These are phyloP conservation scores for Catalaphyllia jardinei DNA, from an alignment of 64 coral and sea anemone genomes.

Conservation along the genomic window DNA sequence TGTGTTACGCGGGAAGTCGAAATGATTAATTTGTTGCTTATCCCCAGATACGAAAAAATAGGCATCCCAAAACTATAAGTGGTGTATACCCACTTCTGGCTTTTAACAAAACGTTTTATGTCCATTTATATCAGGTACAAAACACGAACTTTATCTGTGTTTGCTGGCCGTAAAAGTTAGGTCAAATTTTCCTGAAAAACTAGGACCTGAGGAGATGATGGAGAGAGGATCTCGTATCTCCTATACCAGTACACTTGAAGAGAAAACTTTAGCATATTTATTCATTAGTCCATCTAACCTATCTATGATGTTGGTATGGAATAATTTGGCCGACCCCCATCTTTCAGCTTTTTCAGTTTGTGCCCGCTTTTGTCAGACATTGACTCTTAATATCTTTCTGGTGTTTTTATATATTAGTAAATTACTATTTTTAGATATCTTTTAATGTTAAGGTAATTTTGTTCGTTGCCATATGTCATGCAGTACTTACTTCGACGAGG, in stretches of 20 bases:
- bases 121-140: constrained; percentile 22
- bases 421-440: too few relatives aligned
- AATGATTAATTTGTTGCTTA: not conserved
- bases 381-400: too few relatives aligned
- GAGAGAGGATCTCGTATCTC: not conserved
- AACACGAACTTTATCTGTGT: constrained; percentile 1
- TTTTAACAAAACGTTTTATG: constrained; percentile 6
- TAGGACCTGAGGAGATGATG: constrained; percentile 23
- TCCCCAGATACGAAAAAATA: too few relatives aligned
- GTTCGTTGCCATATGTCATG: too few relatives aligned
- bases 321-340: constrained; percentile 13
- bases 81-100: not conserved
- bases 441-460: too few relatives aligned
- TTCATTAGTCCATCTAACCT: too few relatives aligned
- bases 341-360: constrained; percentile 24
- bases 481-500: too few relatives aligned
- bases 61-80: too few relatives aligned
- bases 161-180: constrained; percentile 8
- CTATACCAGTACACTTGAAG: too few relatives aligned
- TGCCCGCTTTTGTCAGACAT: constrained; percentile 13
- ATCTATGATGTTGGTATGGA: too few relatives aligned
- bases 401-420: too few relatives aligned
- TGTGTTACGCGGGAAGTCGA: not conserved
- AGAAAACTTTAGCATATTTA: too few relatives aligned
- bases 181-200: constrained; percentile 28